These are phyloP conservation scores for Chaetophractus vellerosus DNA, from an alignment of 2,797 vertebrate species.

Conservation along the genomic window DNA sequence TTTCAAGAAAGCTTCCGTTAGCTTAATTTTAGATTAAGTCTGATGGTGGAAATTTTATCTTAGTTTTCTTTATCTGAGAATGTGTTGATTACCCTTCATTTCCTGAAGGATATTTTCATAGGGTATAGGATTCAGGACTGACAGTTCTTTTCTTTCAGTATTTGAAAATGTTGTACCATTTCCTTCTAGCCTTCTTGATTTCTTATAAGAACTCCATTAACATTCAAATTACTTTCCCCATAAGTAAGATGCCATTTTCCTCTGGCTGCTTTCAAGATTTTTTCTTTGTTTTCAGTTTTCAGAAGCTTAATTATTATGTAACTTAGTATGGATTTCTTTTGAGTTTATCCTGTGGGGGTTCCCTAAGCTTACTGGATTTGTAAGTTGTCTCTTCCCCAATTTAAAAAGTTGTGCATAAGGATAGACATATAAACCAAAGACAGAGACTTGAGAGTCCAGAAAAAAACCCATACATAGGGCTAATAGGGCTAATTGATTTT, in stretches of 20 bases:
- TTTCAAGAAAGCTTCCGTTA: not conserved
- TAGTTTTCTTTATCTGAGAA: not conserved
- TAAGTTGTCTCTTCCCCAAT: too few relatives aligned
- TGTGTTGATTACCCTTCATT: not conserved
- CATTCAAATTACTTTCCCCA: not conserved
- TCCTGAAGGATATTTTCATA: slow-evolving; percentile 6
- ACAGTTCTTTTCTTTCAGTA: not conserved
- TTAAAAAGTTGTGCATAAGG: too few relatives aligned
- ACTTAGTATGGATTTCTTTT: too few relatives aligned
- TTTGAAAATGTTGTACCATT: not conserved
- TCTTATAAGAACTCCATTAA: not conserved
- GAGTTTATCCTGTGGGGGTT: too few relatives aligned
- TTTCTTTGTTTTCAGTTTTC: not conserved
- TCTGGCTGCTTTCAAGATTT: not conserved
- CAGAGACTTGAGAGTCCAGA: too few relatives aligned
- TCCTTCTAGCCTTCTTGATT: not conserved
- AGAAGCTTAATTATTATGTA: not conserved
- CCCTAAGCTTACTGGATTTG: too few relatives aligned
- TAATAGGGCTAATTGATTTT: too few relatives aligned
- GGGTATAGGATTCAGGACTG: not conserved
- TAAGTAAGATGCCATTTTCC: slow-evolving; percentile 1
- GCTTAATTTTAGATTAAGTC: not conserved
- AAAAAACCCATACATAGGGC: too few relatives aligned
- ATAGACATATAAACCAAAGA: too few relatives aligned
- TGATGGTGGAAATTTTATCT: slow-evolving; percentile 7